A percentile compares a stretch with the other conserved stretches of the same genome.
phyloP scores from a whole-genome alignment of 2,113 vertebrate genomes.

The Poeciliopsis turrubarensis region DNA sequence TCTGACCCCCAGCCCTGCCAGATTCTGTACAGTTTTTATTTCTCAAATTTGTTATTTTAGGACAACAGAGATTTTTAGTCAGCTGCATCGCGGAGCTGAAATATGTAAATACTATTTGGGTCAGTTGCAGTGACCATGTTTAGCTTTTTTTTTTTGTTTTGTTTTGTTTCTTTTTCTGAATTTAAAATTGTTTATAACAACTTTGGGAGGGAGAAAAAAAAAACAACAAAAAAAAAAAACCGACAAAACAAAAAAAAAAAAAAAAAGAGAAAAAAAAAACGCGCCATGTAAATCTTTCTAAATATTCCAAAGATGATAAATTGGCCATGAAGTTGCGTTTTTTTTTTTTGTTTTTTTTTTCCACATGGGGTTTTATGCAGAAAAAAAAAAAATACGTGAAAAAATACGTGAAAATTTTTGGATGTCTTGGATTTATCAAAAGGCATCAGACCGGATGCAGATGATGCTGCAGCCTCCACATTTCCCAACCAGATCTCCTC shows the following conservation, averaged over 20 bases:
- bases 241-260: too few relatives aligned
- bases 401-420: constrained; percentile 1
- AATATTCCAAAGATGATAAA: constrained; percentile 82
- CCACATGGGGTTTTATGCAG: constrained; percentile 59
- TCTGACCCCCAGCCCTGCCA: constrained; percentile 68
- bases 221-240: constrained; percentile 38
- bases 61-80: constrained; percentile 81
- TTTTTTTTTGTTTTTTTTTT: constrained; percentile 11
- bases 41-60: constrained; percentile 83
- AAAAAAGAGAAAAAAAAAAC: constrained; percentile 34
- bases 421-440: constrained; percentile 28
- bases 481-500: constrained; percentile 54
- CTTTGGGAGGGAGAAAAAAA: constrained; percentile 64
- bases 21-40: constrained; percentile 80
- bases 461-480: constrained; percentile 36
- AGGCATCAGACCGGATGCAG: constrained; percentile 20
- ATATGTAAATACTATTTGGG: constrained; percentile 90
- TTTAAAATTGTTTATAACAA: constrained; percentile 85
- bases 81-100: constrained; percentile 81
- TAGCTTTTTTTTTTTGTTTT: constrained; percentile 76
- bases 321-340: constrained; percentile 71
- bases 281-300: constrained; percentile 79
- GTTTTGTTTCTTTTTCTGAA: constrained; percentile 60
- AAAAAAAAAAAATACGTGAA: constrained; percentile 5
- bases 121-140: constrained; percentile 91